These are phyloP conservation scores for Apantesis nais DNA, from an alignment of 2,888 invertebrate species.

Conservation along the genomic window DNA sequence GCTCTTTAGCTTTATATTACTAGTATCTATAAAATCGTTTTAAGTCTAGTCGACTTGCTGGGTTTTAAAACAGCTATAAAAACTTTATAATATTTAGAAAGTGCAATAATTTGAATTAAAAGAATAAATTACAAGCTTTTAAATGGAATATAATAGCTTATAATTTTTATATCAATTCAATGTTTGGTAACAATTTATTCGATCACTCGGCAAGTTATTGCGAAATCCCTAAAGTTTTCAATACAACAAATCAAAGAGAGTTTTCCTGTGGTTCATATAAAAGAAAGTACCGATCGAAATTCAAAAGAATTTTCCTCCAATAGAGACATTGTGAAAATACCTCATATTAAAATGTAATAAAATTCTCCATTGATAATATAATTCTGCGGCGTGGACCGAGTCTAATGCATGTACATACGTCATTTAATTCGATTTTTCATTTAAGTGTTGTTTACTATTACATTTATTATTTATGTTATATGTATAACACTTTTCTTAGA, in stretches of 20 bases:
- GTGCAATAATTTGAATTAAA: background rate
- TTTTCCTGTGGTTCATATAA: slow-evolving; percentile 46
- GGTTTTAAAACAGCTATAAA: background rate
- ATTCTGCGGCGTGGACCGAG: slow-evolving; percentile 64
- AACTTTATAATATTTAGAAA: background rate
- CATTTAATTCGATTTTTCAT: slow-evolving; percentile 31
- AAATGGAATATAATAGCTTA: too few species aligned
- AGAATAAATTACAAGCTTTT: background rate
- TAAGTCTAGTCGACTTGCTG: too few species aligned
- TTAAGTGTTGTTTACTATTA: slow-evolving; percentile 19
- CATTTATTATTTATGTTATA: background rate
- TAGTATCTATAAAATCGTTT: too few species aligned
- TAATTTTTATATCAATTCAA: too few species aligned
- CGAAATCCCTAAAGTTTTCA: slow-evolving; percentile 37
- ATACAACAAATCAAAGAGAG: slow-evolving; percentile 58
- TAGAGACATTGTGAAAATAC: slow-evolving; percentile 70
- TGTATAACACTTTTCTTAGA: too few species aligned
- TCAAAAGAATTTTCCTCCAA: slow-evolving; percentile 60
- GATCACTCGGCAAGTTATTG: slow-evolving; percentile 18
- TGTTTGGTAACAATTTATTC: slow-evolving; percentile 20
- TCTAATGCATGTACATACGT: slow-evolving; percentile 55
- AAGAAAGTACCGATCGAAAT: slow-evolving; percentile 62
- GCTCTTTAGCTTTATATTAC: too few species aligned
- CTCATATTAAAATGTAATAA: slow-evolving; percentile 80
- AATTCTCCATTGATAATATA: slow-evolving; percentile 72